Conservation (phyloP, 2,797 vertebrate species). For the Chelidonichthys spinosus region DNA sequence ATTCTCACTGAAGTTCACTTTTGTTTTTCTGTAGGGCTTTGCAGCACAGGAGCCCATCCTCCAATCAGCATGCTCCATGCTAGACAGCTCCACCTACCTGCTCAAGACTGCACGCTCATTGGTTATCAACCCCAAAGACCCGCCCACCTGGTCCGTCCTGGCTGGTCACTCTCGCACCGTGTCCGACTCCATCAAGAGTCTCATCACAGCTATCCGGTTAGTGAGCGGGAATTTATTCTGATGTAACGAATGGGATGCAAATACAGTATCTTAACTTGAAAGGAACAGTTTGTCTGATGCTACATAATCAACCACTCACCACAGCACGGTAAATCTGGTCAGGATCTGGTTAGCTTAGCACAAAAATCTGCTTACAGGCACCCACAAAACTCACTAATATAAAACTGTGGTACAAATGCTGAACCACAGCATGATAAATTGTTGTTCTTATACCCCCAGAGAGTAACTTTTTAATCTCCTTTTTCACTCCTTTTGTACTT, state of each 20-base stretch:
- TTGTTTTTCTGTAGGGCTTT: constrained; percentile 83
- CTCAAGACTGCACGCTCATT: constrained; percentile 94
- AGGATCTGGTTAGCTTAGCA: not conserved
- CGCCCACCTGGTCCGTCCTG: constrained; percentile 95
- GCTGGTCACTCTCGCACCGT: constrained; percentile 97
- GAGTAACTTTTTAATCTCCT: constrained; percentile 45
- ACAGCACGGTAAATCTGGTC: not conserved
- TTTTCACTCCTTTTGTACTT: constrained; percentile 50
- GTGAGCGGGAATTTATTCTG: not conserved
- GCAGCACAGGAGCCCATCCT: constrained; percentile 95
- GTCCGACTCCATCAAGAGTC: constrained; percentile 98
- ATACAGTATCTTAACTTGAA: not conserved
- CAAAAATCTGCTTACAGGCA: not conserved
- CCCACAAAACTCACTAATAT: fast-evolving
- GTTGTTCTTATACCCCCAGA: constrained; percentile 20
- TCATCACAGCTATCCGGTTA: constrained; percentile 98
- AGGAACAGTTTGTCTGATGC: not conserved
- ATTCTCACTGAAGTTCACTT: not conserved
- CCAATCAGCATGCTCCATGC: constrained; percentile 93
- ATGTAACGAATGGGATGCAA: not conserved
- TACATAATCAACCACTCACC: not conserved
- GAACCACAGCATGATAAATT: not conserved
- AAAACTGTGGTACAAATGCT: not conserved
- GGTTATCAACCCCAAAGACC: constrained; percentile 98
- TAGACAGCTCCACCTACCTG: constrained; percentile 94